A percentile compares a stretch with the other conserved stretches of the same genome.
Evolutionary conservation across 2,888 invertebrate species (phyloP).

Genomic region (Calameuta idolon): DNA sequence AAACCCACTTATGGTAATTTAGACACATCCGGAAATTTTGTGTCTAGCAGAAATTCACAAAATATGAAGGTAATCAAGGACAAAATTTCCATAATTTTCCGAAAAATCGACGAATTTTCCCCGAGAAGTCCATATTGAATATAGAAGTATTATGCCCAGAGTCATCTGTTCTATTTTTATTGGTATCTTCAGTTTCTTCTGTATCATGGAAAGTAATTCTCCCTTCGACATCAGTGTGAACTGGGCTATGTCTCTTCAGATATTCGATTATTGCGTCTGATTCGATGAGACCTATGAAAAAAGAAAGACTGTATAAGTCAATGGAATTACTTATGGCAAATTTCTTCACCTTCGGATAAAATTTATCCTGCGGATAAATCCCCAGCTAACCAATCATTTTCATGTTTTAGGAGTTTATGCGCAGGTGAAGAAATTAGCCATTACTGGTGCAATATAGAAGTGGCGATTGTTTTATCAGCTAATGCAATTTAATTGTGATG

Average conservation of each 20-base stretch:
- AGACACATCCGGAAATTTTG: too few species aligned
- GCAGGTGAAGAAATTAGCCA: too few species aligned
- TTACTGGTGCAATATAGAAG: neutral
- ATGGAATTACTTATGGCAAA: neutral
- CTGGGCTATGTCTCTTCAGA: conserved; percentile 71
- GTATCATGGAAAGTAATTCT: conserved; percentile 67
- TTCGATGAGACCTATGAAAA: conserved; percentile 34
- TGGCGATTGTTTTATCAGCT: neutral
- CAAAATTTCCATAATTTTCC: neutral
- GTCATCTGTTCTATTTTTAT: neutral
- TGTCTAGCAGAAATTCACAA: too few species aligned
- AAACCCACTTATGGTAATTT: too few species aligned
- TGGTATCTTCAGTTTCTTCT: conserved; percentile 20
- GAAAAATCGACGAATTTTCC: neutral
- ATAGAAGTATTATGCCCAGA: neutral
- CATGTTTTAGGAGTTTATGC: too few species aligned
- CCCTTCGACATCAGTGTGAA: conserved; percentile 76
- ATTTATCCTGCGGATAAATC: too few species aligned
- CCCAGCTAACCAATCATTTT: too few species aligned
- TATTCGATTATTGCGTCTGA: conserved; percentile 70
- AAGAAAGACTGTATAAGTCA: neutral
- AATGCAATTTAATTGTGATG: neutral
- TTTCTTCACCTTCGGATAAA: too few species aligned
- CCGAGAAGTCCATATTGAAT: neutral
- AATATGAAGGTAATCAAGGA: too few species aligned